Conservation (phyloP, 2,888 invertebrate genomes). For the Morpho helenor region DNA sequence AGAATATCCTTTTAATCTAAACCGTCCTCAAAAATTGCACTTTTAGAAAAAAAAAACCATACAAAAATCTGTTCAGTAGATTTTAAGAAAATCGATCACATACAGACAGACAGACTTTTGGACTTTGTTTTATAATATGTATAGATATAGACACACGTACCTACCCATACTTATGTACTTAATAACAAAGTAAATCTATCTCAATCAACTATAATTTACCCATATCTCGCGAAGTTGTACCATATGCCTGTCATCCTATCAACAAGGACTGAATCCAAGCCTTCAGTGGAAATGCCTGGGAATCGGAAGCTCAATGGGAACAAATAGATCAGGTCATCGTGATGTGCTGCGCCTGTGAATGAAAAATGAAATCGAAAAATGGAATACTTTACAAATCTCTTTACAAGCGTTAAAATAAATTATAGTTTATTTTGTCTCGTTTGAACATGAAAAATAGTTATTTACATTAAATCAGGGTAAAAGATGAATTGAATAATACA, state of each 20-base stretch:
- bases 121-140: too few species aligned
- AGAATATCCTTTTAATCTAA: too few species aligned
- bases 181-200: neutral
- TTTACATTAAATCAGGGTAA: neutral
- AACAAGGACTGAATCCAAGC: conserved; percentile 58
- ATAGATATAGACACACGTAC: too few species aligned
- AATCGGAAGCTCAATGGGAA: conserved; percentile 58
- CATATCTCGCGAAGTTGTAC: conserved; percentile 71
- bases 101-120: too few species aligned
- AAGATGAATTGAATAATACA: neutral
- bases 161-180: neutral
- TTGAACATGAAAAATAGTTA: too few species aligned
- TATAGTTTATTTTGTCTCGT: too few species aligned
- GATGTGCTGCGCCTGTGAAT: conserved; percentile 54
- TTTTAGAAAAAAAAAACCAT: too few species aligned
- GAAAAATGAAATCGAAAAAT: neutral
- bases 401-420: too few species aligned
- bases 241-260: conserved; percentile 60
- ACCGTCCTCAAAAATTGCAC: too few species aligned
- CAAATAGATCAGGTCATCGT: conserved; percentile 74
- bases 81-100: too few species aligned
- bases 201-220: conserved; percentile 34
- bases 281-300: conserved; percentile 48
- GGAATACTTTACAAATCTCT: too few species aligned
- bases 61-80: too few species aligned